A percentile compares a stretch with the other conserved stretches of the same genome.
Conservation (phyloP, 2,113 vertebrate genomes). For the Stegostoma tigrinum region DNA sequence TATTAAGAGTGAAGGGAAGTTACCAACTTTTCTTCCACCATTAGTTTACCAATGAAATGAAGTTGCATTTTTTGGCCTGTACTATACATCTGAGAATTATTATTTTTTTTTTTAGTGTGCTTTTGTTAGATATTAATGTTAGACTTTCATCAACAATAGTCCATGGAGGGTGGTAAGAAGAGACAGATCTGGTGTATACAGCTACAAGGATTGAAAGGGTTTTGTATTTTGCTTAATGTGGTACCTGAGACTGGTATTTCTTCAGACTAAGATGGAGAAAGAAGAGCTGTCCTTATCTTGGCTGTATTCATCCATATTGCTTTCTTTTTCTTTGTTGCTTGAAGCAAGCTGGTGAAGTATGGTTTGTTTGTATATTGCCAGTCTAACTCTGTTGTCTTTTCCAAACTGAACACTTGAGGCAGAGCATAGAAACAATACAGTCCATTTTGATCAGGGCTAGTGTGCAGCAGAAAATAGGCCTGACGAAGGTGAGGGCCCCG, state of each 20-base stretch:
- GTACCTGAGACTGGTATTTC: neutral
- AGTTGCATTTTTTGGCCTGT: neutral
- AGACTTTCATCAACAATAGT: neutral
- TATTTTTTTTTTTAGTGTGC: neutral
- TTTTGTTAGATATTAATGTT: neutral
- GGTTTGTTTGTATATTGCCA: too few species aligned
- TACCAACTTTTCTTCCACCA: neutral
- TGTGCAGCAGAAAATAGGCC: too few species aligned
- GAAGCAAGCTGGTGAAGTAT: too few species aligned
- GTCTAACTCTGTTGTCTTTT: too few species aligned
- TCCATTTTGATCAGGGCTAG: too few species aligned
- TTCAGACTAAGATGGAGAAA: neutral
- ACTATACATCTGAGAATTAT: neutral
- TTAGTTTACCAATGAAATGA: neutral
- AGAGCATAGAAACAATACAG: too few species aligned
- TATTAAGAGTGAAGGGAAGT: neutral
- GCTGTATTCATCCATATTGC: too few species aligned
- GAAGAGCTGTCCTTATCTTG: too few species aligned
- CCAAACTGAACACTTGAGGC: too few species aligned
- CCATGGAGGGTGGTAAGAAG: neutral
- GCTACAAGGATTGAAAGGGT: neutral
- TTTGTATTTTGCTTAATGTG: neutral
- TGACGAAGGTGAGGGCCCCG: too few species aligned
- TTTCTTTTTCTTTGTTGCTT: too few species aligned
- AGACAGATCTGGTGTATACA: neutral